Conservation (phyloP, 2,888 invertebrate genomes). For the Congeria kusceri region DNA sequence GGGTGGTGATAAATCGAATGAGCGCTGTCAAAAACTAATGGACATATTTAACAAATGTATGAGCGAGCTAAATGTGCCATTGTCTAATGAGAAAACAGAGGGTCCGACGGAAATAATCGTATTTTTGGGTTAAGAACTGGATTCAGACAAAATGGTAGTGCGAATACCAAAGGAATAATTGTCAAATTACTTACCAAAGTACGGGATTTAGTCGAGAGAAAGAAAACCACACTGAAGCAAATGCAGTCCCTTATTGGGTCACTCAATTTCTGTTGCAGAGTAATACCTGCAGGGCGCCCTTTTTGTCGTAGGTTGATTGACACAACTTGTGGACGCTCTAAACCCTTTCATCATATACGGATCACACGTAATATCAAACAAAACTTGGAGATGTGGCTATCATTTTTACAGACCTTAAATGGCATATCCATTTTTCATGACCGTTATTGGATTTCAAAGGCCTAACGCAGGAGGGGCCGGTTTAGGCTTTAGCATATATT, state of each 20-base stretch:
- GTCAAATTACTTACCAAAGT: background rate
- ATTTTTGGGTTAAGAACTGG: background rate
- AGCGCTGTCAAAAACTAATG: background rate
- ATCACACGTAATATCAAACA: conserved; percentile 10
- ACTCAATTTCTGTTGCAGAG: background rate
- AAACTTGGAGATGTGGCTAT: conserved; percentile 3
- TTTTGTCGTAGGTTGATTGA: too few relatives aligned
- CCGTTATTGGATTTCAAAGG: background rate
- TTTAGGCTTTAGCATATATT: background rate
- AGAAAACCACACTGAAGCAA: background rate
- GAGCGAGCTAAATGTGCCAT: background rate
- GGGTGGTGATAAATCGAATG: background rate
- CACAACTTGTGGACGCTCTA: too few relatives aligned
- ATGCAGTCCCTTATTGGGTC: conserved; percentile 22
- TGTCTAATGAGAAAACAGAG: background rate
- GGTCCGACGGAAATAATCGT: background rate
- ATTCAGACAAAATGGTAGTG: background rate
- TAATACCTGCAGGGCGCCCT: too few relatives aligned
- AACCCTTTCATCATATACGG: too few relatives aligned
- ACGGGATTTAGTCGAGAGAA: too few relatives aligned
- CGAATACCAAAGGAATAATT: background rate
- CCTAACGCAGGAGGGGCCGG: conserved; percentile 11
- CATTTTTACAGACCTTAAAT: too few relatives aligned
- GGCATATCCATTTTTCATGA: too few relatives aligned
- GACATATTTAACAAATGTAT: background rate